Percentiles rank a stretch among this genome's conserved stretches.
phyloP scores from a whole-genome alignment of 2,797 vertebrate species.

The Schizopygopsis pylzovi region DNA sequence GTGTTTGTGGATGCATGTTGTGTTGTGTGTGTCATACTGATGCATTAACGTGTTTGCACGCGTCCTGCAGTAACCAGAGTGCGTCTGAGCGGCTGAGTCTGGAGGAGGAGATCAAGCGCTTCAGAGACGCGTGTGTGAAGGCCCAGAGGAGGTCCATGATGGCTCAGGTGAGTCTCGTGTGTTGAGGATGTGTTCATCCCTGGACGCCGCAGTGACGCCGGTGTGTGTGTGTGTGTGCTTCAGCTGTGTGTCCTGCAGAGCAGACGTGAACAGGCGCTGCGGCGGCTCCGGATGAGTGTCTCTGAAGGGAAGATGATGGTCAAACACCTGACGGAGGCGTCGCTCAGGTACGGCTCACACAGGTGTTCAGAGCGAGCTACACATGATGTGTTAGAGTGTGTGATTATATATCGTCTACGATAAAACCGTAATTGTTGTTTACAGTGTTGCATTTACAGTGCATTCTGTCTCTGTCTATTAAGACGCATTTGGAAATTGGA shows the following conservation, averaged over 20 bases:
- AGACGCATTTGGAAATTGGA: too few species aligned
- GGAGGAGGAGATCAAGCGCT: conserved; percentile 83
- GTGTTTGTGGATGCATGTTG: too few species aligned
- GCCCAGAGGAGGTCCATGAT: conserved; percentile 74
- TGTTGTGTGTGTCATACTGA: neutral
- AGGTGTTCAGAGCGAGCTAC: neutral
- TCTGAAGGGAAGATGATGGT: conserved; percentile 73
- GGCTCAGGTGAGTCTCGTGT: conserved; percentile 80
- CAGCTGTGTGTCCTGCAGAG: conserved; percentile 82
- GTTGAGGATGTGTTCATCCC: neutral
- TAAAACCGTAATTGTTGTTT: too few species aligned
- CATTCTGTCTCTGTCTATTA: too few species aligned
- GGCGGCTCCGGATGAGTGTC: conserved; percentile 66
- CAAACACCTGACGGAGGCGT: conserved; percentile 69
- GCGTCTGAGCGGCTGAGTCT: conserved; percentile 82
- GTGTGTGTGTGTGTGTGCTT: conserved; percentile 38
- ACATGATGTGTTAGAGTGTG: neutral
- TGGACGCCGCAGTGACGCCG: neutral
- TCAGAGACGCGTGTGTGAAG: conserved; percentile 63
- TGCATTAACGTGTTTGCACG: neutral
- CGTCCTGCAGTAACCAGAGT: conserved; percentile 78
- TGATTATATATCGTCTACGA: too few species aligned
- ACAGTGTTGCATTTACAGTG: too few species aligned
- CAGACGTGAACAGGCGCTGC: conserved; percentile 69
- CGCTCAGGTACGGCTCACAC: conserved; percentile 72